Conservation (phyloP, 2,113 vertebrate species). For the Ailuropoda melanoleuca region DNA sequence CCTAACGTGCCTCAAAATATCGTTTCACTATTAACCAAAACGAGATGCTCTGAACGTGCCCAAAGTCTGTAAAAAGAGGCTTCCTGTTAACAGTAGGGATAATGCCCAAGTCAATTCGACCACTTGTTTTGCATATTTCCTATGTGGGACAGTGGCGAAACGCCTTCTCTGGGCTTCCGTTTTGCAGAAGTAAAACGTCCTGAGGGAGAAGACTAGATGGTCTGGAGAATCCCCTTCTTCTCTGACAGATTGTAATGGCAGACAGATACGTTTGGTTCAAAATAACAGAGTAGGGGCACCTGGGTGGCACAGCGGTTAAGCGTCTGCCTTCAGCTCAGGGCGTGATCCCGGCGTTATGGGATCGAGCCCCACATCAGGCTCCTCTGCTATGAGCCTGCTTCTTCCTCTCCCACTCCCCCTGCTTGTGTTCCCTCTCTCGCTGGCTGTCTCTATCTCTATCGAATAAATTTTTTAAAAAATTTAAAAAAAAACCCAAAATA, state of each 20-base stretch:
- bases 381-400: too few relatives aligned
- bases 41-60: rapidly evolving
- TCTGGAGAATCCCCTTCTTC: too few relatives aligned
- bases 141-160: background rate
- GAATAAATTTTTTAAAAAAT: too few relatives aligned
- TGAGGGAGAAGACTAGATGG: rapidly evolving
- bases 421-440: too few relatives aligned
- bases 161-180: background rate
- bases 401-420: too few relatives aligned
- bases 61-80: background rate
- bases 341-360: too few relatives aligned
- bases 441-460: too few relatives aligned
- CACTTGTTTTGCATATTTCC: background rate
- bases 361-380: too few relatives aligned
- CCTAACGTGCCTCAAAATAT: background rate
- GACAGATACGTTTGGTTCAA: background rate
- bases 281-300: background rate
- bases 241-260: background rate
- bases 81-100: background rate
- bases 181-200: too few relatives aligned
- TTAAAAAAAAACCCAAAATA: too few relatives aligned
- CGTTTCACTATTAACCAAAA: background rate
- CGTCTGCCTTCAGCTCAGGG: too few relatives aligned
- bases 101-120: rapidly evolving
- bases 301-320: too few relatives aligned